Conservation (phyloP, 1,140 invertebrate genomes). For the Augochlora pura region DNA sequence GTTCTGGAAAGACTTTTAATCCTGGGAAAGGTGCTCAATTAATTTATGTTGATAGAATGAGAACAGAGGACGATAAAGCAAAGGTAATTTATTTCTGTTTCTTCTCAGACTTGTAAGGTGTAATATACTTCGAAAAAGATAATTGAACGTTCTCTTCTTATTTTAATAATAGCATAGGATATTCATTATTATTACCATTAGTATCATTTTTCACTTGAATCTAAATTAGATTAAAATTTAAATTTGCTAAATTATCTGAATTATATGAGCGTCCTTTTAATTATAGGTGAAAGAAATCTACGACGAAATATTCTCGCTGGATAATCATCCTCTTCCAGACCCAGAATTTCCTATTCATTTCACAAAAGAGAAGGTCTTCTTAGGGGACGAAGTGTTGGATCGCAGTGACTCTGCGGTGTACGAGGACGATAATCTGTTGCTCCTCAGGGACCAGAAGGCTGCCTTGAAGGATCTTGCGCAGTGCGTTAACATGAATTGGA, state of each 20-base stretch:
- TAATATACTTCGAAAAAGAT: too few relatives aligned
- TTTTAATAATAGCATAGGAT: too few relatives aligned
- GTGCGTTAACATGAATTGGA: conserved; percentile 95
- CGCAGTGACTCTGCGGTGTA: conserved; percentile 73
- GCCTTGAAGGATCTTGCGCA: conserved; percentile 88
- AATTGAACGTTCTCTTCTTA: too few relatives aligned
- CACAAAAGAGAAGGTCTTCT: conserved; percentile 79
- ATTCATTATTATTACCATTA: too few relatives aligned
- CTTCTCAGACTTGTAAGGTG: too few relatives aligned
- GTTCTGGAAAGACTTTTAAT: conserved; percentile 65
- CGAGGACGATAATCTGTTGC: conserved; percentile 79
- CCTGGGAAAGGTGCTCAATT: conserved; percentile 87
- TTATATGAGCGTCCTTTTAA: neutral
- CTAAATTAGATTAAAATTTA: too few relatives aligned
- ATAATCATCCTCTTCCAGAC: conserved; percentile 79
- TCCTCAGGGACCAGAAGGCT: conserved; percentile 85
- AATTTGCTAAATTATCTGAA: too few relatives aligned
- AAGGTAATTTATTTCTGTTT: conserved; percentile 74
- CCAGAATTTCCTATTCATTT: conserved; percentile 79
- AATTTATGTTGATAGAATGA: conserved; percentile 91
- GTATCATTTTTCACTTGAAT: too few relatives aligned
- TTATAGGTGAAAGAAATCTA: conserved; percentile 83
- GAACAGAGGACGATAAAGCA: conserved; percentile 86
- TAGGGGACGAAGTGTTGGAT: conserved; percentile 82
- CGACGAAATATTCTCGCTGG: conserved; percentile 80